phyloP scores from a whole-genome alignment of 2,888 invertebrate species.

The Calameuta filiformis region DNA sequence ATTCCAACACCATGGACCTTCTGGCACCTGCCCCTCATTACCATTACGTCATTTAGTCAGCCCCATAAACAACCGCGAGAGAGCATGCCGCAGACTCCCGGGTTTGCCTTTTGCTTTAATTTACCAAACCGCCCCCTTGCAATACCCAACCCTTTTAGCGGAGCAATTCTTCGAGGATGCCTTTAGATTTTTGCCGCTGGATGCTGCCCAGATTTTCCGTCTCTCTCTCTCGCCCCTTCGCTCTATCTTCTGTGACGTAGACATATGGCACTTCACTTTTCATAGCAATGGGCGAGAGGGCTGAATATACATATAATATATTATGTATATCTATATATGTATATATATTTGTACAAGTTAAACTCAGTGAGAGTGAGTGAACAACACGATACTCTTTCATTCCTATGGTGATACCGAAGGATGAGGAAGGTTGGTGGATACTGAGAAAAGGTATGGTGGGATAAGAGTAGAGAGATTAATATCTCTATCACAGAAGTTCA shows the following conservation, averaged over 20 bases:
- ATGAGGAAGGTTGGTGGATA: slow-evolving; percentile 7
- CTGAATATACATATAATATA: background rate
- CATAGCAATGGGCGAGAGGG: slow-evolving; percentile 32
- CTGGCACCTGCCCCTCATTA: slow-evolving; percentile 46
- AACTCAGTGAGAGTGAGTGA: background rate
- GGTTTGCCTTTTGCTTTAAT: background rate
- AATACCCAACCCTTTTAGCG: background rate
- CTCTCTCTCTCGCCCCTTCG: slow-evolving; percentile 13
- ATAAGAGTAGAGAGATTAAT: slow-evolving; percentile 54
- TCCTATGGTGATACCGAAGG: background rate
- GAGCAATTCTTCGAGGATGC: background rate
- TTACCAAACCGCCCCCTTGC: background rate
- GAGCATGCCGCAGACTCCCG: background rate
- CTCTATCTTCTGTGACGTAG: slow-evolving; percentile 41
- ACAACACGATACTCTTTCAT: background rate
- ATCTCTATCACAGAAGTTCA: slow-evolving; percentile 61
- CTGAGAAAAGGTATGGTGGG: slow-evolving; percentile 10
- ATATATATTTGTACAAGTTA: background rate
- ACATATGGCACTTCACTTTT: slow-evolving; percentile 57
- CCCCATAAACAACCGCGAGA: slow-evolving; percentile 2
- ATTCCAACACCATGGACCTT: slow-evolving; percentile 24
- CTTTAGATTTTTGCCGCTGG: background rate
- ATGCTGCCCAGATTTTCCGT: too few species aligned
- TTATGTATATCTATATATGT: background rate
- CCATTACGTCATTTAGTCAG: slow-evolving; percentile 36